Percentiles rank a stretch among this genome's conserved stretches.
Conservation (phyloP, 2,797 vertebrate species). For the Xiphorhynchus erythropygius region DNA sequence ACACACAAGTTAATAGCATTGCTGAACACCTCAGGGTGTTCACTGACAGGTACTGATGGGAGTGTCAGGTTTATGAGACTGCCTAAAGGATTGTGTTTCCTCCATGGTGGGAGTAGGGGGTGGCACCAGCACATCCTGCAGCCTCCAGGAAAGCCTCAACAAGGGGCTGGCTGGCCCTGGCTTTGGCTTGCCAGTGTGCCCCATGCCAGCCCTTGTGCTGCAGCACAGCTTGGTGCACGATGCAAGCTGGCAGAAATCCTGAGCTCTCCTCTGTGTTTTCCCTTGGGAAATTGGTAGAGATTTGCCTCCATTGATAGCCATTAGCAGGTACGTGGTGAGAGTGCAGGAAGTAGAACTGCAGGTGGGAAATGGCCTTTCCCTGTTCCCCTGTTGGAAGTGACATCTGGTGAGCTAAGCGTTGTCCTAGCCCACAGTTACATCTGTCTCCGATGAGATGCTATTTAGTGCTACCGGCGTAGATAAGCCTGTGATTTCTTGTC, state of each 20-base stretch:
- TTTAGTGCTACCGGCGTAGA: neutral
- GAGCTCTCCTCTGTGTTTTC: neutral
- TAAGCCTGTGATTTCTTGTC: neutral
- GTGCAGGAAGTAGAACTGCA: neutral
- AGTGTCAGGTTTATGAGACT: neutral
- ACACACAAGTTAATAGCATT: neutral
- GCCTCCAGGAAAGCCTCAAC: neutral
- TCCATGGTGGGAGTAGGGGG: neutral
- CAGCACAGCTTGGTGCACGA: neutral
- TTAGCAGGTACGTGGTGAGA: neutral
- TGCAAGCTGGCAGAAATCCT: neutral
- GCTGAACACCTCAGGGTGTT: neutral
- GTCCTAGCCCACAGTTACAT: neutral
- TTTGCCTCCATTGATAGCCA: rapidly evolving
- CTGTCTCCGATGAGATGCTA: neutral
- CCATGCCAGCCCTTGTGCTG: neutral
- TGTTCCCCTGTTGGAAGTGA: neutral
- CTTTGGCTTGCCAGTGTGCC: neutral
- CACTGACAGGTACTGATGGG: neutral
- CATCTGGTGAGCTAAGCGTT: neutral
- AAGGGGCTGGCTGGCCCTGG: neutral
- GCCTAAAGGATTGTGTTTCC: neutral
- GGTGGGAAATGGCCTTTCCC: neutral
- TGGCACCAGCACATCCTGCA: neutral
- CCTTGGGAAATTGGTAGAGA: neutral